Evolutionary conservation across 2,888 invertebrate species (phyloP).

Genomic region (Mantis religiosa): DNA sequence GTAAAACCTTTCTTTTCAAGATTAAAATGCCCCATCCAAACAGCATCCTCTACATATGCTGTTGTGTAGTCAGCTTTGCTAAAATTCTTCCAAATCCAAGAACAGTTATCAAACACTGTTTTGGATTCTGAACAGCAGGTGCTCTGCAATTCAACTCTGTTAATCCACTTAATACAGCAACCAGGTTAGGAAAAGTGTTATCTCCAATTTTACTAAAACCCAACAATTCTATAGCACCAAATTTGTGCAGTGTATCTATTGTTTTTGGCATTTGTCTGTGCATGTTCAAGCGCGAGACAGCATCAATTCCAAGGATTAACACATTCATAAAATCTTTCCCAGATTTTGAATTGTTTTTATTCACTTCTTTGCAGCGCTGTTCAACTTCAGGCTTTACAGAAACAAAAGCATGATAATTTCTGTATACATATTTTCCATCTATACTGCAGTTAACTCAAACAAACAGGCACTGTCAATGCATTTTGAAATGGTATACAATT

Average conservation of each 20-base stretch:
- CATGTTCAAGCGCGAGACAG: constrained; percentile 80
- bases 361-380: not conserved
- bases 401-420: constrained; percentile 65
- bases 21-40: constrained; percentile 74
- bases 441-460: constrained; percentile 61
- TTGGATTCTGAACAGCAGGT: constrained; percentile 59
- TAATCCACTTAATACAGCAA: constrained; percentile 73
- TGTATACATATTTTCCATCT: constrained; percentile 52
- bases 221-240: constrained; percentile 69
- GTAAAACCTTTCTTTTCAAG: constrained; percentile 73
- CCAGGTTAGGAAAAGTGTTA: constrained; percentile 88
- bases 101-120: constrained; percentile 69
- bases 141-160: constrained; percentile 59
- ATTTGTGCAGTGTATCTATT: constrained; percentile 53
- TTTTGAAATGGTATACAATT: constrained; percentile 48
- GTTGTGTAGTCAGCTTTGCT: constrained; percentile 70
- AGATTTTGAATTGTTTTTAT: not conserved
- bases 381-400: constrained; percentile 37
- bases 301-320: constrained; percentile 77
- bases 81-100: constrained; percentile 80
- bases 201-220: constrained; percentile 93
- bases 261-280: constrained; percentile 79
- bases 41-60: constrained; percentile 78
- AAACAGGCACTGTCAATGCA: constrained; percentile 51
- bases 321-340: constrained; percentile 53